Percentiles rank a stretch among this genome's conserved stretches.
phyloP scores from a whole-genome alignment of 2,888 invertebrate genomes.

The Eumacrocentrus americanus region DNA sequence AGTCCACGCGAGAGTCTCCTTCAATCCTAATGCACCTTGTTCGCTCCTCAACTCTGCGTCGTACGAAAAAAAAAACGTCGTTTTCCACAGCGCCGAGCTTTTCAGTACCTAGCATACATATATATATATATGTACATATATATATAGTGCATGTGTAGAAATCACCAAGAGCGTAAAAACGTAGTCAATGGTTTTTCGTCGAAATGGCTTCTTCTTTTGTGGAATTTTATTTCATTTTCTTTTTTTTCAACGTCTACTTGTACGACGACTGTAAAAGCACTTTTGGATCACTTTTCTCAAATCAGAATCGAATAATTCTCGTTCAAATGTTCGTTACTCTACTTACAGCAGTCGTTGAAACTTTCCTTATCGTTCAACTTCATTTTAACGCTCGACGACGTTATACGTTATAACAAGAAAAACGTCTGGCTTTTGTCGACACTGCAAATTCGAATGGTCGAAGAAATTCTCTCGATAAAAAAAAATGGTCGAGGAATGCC shows the following conservation, averaged over 20 bases:
- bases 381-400: not conserved
- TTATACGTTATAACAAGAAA: not conserved
- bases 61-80: not conserved
- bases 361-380: no score
- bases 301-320: no score
- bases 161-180: not conserved
- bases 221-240: not conserved
- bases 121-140: no score
- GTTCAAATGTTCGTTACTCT: no score
- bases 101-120: not conserved
- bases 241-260: no score
- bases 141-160: not conserved
- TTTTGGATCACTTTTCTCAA: no score
- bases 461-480: not conserved
- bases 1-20: slow-evolving; percentile 31
- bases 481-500: not conserved
- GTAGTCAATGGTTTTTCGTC: not conserved
- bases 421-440: not conserved
- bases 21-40: slow-evolving; percentile 39
- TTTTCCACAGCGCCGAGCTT: not conserved
- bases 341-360: no score
- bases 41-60: slow-evolving; percentile 3
- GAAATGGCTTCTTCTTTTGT: no score
- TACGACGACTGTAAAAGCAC: no score
- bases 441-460: not conserved